Evolutionary conservation across 2,888 invertebrate species (phyloP).

Genomic region (Cremastinae sp.): DNA sequence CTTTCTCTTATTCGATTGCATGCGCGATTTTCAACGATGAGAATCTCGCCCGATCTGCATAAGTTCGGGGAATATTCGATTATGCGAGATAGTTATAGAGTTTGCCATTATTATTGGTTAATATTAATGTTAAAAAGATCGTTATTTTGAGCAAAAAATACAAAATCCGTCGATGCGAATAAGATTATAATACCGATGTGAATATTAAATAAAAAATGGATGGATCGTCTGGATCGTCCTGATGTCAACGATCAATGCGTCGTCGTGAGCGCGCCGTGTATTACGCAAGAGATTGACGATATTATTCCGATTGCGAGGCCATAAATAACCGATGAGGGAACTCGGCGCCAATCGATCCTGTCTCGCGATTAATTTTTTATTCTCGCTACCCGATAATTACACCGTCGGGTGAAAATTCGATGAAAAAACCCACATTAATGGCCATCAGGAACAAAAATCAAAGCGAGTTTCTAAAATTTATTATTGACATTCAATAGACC

Average conservation of each 20-base stretch:
- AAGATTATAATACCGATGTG: slow-evolving; percentile 2
- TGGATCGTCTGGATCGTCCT: neutral
- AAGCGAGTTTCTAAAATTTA: neutral
- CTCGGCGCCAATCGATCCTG: slow-evolving; percentile 17
- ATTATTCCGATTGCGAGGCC: slow-evolving; percentile 34
- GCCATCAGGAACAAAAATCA: no score
- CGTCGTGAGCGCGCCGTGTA: neutral
- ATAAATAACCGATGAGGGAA: slow-evolving; percentile 20
- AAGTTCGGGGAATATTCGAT: neutral
- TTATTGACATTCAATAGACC: no score
- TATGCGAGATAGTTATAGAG: neutral
- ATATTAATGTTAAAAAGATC: slow-evolving; percentile 33
- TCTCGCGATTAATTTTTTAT: slow-evolving; percentile 4
- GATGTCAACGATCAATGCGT: slow-evolving; percentile 51
- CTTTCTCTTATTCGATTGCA: slow-evolving; percentile 4
- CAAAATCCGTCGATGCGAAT: no score
- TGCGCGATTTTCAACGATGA: slow-evolving; percentile 27
- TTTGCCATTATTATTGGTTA: neutral
- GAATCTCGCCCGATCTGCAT: neutral
- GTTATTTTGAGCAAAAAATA: slow-evolving; percentile 28
- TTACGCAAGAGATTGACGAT: slow-evolving; percentile 35
- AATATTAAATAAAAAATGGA: neutral
- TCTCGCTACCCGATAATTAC: neutral
- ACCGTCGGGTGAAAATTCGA: neutral
- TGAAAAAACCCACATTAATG: no score